Evolutionary conservation across 64 coral and sea anemone genomes (phyloP).

Genomic region (Pocillopora damicornis): DNA sequence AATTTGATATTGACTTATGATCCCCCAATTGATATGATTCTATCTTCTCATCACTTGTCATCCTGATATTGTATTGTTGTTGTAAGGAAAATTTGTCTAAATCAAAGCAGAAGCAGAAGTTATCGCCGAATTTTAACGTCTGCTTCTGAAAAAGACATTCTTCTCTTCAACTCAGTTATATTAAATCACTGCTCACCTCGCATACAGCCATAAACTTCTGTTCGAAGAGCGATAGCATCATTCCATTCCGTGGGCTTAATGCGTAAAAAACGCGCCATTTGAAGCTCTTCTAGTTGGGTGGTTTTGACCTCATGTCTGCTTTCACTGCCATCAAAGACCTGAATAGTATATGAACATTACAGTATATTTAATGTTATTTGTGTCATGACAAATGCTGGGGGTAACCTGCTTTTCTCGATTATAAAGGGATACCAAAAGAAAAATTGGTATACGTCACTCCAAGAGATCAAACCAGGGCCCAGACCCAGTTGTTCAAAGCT

Average conservation of each 20-base stretch:
- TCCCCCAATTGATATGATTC: too few species aligned
- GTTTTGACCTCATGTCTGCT: conserved; percentile 52
- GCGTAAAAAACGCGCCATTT: conserved; percentile 35
- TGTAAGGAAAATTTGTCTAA: not conserved
- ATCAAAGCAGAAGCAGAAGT: not conserved
- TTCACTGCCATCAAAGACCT: conserved; percentile 58
- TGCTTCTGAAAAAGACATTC: too few species aligned
- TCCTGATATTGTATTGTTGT: too few species aligned
- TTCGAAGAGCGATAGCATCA: conserved; percentile 53
- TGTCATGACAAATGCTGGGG: too few species aligned
- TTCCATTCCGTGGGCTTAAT: conserved; percentile 70
- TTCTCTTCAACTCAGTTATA: too few species aligned
- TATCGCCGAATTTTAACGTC: too few species aligned
- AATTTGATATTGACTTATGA: too few species aligned
- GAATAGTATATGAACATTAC: not conserved
- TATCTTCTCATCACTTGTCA: too few species aligned
- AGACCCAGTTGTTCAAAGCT: too few species aligned
- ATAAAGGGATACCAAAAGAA: not conserved
- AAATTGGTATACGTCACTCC: not conserved
- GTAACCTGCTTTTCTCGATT: too few species aligned
- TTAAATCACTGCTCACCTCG: conserved; percentile 32
- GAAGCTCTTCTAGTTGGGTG: conserved; percentile 9
- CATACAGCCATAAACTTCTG: conserved; percentile 76
- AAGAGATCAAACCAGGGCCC: too few species aligned
- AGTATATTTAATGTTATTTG: too few species aligned